Evolutionary conservation across 2,797 vertebrate genomes (phyloP), one percentile per base, ranked within the genome.

Genomic region (Neoniphon sammara): DNA sequence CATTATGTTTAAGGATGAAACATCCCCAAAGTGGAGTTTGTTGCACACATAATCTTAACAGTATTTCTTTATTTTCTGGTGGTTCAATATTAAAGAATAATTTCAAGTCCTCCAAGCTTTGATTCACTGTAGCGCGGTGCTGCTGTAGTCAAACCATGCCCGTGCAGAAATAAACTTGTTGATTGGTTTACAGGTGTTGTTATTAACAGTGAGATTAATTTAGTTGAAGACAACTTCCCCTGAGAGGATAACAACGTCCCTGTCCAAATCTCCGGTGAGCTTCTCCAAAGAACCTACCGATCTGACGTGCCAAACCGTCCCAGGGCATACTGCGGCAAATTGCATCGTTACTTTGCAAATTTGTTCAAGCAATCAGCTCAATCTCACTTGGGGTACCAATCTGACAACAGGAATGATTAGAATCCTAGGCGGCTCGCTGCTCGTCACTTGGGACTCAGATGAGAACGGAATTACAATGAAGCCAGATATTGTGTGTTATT

Each of bases 301-400:
- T 79, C 73, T 46, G 59, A 83, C 2, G 70, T 36, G 61, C 72
- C 49, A 57, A 85, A 77, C 77, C 85, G 72, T 85, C 84, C 76
- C 66, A 70, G 72, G 90, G 82, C 83, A 65, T 65, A 9, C 86
- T 75, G 85, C 81, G 67, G 78, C 84, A 93, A 94, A 93, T 91
- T 91, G 89, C 91, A 85, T 94, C 83, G 87, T 93, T 93, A 91
- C 90, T 92, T 93, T 91, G 90, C 90, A 93, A 93, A 93, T 94
- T 93, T 94, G 92, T 88, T 89, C 92, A 92, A 91, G 91, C 91
- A 93, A 92, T 93, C 92, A 91, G 80, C 88, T 90, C 85, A 66
- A 91, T 92, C 92, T 93, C 91, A 90, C 91, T 90, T 78, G 91
- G 88, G 92, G 84, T 88, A 81, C 52, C 82, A 60, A 79, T 89